phyloP scores from a whole-genome alignment of 2,797 vertebrate genomes.

The Eulemur coronatus region DNA sequence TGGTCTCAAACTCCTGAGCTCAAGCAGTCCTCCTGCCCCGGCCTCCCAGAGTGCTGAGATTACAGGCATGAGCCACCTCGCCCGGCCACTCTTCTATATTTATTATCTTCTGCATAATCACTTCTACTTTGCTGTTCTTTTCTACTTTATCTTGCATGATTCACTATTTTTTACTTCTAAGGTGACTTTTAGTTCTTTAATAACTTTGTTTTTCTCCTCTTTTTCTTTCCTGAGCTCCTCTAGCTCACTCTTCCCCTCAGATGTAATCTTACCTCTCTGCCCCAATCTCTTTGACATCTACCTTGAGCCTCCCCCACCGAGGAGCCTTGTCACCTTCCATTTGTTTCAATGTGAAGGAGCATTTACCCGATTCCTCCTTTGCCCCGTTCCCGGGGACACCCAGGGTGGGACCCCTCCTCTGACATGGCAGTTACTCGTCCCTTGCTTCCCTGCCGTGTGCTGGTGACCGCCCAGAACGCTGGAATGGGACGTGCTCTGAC shows the following conservation, averaged over 20 bases:
- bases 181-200: not conserved
- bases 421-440: not conserved
- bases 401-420: not conserved
- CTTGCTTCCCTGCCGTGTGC: not conserved
- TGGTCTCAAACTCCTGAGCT: no score
- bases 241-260: not conserved
- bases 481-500: not conserved
- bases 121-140: not conserved
- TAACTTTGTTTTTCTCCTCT: not conserved
- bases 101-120: not conserved
- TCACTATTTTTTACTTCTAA: not conserved
- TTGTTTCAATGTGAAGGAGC: not conserved
- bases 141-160: not conserved
- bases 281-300: not conserved
- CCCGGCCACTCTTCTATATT: not conserved
- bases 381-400: accelerated
- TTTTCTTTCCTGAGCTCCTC: not conserved
- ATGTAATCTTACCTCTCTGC: not conserved
- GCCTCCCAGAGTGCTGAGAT: no score
- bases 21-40: no score
- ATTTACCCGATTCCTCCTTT: not conserved
- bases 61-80: no score
- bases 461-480: not conserved
- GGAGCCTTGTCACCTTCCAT: not conserved
- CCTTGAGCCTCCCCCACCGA: not conserved